Evolutionary conservation across 2,113 vertebrate genomes (phyloP).

Genomic region (Hippolais icterina): DNA sequence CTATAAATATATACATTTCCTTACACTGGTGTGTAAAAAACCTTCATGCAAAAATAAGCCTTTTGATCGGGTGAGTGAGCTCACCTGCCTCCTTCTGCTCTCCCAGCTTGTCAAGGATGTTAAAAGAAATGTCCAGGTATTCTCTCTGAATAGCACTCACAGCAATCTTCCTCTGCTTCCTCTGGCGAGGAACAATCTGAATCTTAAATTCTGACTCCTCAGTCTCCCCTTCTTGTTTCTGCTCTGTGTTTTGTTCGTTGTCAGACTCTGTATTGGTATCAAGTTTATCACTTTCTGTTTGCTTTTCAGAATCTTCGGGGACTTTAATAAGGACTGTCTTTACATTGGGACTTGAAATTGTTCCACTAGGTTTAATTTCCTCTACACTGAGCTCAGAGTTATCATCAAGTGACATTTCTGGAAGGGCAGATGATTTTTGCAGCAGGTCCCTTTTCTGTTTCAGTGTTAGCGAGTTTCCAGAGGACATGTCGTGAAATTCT

Average conservation of each 20-base stretch:
- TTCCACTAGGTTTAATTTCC: constrained; percentile 61
- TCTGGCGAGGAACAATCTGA: constrained; percentile 94
- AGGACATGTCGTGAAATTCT: constrained; percentile 61
- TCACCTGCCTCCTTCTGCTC: constrained; percentile 89
- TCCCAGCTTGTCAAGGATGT: constrained; percentile 90
- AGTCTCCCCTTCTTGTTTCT: constrained; percentile 79
- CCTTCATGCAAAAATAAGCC: background rate
- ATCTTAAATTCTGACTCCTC: constrained; percentile 97
- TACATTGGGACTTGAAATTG: constrained; percentile 72
- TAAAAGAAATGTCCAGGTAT: constrained; percentile 97
- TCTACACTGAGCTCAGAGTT: constrained; percentile 53
- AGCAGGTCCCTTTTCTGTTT: constrained; percentile 94
- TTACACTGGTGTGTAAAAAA: background rate
- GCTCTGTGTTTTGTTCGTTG: constrained; percentile 81
- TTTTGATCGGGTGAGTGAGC: background rate
- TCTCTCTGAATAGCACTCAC: constrained; percentile 99
- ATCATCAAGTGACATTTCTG: constrained; percentile 87
- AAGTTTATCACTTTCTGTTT: constrained; percentile 75
- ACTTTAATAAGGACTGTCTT: constrained; percentile 86
- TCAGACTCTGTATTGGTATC: constrained; percentile 78
- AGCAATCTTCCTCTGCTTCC: constrained; percentile 96
- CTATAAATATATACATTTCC: background rate
- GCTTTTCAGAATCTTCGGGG: constrained; percentile 83
- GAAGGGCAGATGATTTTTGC: constrained; percentile 86
- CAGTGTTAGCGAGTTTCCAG: constrained; percentile 86